Evolutionary conservation across 1,140 invertebrate species (phyloP).

Genomic region (Musca vetustissima): DNA sequence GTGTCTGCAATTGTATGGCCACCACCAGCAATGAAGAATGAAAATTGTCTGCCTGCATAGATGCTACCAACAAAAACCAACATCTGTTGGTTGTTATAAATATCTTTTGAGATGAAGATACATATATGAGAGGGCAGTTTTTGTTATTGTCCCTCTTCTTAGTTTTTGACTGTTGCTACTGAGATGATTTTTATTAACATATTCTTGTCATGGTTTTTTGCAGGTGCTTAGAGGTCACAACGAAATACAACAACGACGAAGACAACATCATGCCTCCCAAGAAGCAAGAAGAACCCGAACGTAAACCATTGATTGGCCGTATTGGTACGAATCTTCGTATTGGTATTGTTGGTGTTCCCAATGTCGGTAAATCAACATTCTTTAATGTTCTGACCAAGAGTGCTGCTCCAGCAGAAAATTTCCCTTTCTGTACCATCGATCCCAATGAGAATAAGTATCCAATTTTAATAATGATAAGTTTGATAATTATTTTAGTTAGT

Average conservation of each 20-base stretch:
- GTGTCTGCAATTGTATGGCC: too few relatives aligned
- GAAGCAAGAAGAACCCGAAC: slow-evolving; percentile 87
- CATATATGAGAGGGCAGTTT: too few relatives aligned
- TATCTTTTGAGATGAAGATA: too few relatives aligned
- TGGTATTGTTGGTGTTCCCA: slow-evolving; percentile 87
- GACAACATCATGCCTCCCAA: slow-evolving; percentile 85
- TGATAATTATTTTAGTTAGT: background rate
- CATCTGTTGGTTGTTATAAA: too few relatives aligned
- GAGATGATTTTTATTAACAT: too few relatives aligned
- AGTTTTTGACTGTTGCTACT: too few relatives aligned
- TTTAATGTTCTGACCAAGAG: slow-evolving; percentile 99
- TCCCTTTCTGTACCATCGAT: slow-evolving; percentile 99
- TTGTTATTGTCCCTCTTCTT: too few relatives aligned
- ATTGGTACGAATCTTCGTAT: slow-evolving; percentile 97
- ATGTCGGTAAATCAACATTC: slow-evolving; percentile 99
- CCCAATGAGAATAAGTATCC: slow-evolving; percentile 99
- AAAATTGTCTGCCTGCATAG: too few relatives aligned
- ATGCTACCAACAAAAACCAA: too few relatives aligned
- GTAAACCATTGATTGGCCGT: slow-evolving; percentile 91
- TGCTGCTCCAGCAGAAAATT: slow-evolving; percentile 94
- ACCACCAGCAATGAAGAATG: too few relatives aligned
- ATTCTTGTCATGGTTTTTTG: background rate
- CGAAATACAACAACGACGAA: too few relatives aligned
- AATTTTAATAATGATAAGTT: slow-evolving; percentile 38
- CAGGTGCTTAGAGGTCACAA: slow-evolving; percentile 17